Conservation (phyloP, 2,113 vertebrate genomes). For the Oncorhynchus gorbuscha region DNA sequence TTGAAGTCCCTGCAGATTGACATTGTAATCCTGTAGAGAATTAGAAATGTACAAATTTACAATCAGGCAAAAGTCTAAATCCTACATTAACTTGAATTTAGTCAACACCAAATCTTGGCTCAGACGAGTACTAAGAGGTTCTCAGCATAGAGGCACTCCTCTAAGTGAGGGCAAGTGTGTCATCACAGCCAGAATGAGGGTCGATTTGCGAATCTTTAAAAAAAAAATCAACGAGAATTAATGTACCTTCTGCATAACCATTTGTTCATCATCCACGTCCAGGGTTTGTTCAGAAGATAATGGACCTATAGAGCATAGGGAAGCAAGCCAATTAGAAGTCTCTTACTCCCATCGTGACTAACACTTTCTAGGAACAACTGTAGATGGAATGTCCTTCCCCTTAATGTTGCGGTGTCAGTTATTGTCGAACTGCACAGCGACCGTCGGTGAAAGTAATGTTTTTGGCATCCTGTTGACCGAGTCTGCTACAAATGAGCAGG, state of each 20-base stretch:
- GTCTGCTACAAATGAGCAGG: neutral
- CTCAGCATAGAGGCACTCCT: conserved; percentile 66
- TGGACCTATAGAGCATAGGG: neutral
- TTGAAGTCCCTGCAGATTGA: no score
- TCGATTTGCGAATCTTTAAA: neutral
- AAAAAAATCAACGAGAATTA: neutral
- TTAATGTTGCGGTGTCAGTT: conserved; percentile 1
- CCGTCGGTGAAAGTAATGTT: neutral
- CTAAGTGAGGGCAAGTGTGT: conserved; percentile 86
- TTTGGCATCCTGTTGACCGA: neutral
- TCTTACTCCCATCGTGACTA: neutral
- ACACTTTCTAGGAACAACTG: neutral
- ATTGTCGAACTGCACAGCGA: neutral
- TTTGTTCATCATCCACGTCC: no score
- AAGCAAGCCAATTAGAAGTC: neutral
- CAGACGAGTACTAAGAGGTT: conserved; percentile 61
- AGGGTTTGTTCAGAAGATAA: neutral
- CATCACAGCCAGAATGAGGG: conserved; percentile 69
- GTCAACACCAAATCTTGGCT: conserved; percentile 42
- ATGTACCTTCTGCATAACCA: no score
- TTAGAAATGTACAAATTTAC: neutral
- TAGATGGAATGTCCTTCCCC: conserved; percentile 71
- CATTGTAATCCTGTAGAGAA: neutral
- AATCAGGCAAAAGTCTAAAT: neutral
- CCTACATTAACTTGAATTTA: neutral